These are phyloP conservation scores for Jaculus jaculus DNA, from an alignment of 2,113 vertebrate species.

Conservation along the genomic window DNA sequence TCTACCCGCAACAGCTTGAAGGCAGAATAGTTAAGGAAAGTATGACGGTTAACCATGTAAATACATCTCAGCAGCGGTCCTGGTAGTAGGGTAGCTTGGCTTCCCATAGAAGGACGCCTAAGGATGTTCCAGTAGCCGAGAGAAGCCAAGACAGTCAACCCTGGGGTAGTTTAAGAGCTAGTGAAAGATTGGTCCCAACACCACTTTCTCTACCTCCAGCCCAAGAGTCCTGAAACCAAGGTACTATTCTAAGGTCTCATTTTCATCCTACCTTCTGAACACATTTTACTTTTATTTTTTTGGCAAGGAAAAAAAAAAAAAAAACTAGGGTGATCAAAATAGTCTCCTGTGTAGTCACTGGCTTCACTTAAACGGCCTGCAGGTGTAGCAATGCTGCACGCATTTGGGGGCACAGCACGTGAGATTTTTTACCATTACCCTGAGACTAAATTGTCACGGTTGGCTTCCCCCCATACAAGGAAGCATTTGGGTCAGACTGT, in stretches of 20 bases:
- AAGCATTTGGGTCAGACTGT: slow-evolving; percentile 76
- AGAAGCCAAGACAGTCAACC: slow-evolving; percentile 66
- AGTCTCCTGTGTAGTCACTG: slow-evolving; percentile 27
- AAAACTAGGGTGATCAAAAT: slow-evolving; percentile 69
- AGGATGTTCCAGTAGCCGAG: slow-evolving; percentile 30
- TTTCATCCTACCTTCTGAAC: slow-evolving; percentile 78
- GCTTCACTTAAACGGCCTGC: slow-evolving; percentile 63
- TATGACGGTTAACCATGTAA: slow-evolving; percentile 76
- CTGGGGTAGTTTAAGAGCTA: slow-evolving; percentile 65
- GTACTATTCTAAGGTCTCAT: slow-evolving; percentile 76
- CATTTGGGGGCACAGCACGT: slow-evolving; percentile 73
- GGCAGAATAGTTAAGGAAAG: slow-evolving; percentile 78
- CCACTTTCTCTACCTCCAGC: slow-evolving; percentile 68
- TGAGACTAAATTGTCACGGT: slow-evolving; percentile 72
- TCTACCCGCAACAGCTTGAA: slow-evolving; percentile 55
- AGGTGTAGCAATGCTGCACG: slow-evolving; percentile 26
- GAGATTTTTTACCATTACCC: slow-evolving; percentile 69
- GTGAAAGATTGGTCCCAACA: slow-evolving; percentile 63
- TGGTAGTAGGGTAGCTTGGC: slow-evolving; percentile 74
- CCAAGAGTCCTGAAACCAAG: slow-evolving; percentile 68
- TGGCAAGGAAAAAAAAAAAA: slow-evolving; percentile 51
- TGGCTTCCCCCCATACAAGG: slow-evolving; percentile 61
- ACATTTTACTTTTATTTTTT: slow-evolving; percentile 62
- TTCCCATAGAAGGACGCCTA: slow-evolving; percentile 77
- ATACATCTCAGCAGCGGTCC: slow-evolving; percentile 76